Percentiles rank a stretch among this genome's conserved stretches.
Evolutionary conservation across 2,113 vertebrate genomes (phyloP).

Genomic region (Sitta europaea): DNA sequence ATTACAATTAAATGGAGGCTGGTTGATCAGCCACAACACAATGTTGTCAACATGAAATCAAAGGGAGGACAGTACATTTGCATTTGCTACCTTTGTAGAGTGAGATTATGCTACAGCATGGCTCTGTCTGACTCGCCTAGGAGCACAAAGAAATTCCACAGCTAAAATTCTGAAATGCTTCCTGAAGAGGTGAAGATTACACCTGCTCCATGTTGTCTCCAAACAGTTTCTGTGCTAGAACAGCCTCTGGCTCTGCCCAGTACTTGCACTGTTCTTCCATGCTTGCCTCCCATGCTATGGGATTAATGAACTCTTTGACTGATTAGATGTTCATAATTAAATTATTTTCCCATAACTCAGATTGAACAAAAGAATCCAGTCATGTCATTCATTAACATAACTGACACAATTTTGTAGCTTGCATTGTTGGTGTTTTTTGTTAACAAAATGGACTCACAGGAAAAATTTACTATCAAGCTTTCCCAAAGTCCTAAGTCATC

Average conservation of each 20-base stretch:
- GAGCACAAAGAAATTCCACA: not conserved
- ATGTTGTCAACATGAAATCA: not conserved
- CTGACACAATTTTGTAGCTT: not conserved
- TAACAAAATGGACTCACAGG: not conserved
- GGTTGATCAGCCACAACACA: not conserved
- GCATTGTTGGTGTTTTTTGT: not conserved
- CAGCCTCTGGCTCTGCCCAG: not conserved
- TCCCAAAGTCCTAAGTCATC: not conserved
- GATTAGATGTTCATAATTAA: not conserved
- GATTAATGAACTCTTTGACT: not conserved
- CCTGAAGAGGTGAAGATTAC: not conserved
- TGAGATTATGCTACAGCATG: not conserved
- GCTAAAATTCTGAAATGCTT: not conserved
- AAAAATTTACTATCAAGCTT: not conserved
- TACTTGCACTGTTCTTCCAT: not conserved
- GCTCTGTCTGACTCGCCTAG: not conserved
- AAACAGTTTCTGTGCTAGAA: not conserved
- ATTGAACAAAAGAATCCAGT: not conserved
- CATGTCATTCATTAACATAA: not conserved
- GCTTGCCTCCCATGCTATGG: not conserved
- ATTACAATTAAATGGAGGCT: not conserved
- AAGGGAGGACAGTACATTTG: not conserved
- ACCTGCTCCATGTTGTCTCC: not conserved
- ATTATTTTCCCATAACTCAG: not conserved
- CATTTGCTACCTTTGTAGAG: not conserved